Percentiles rank a stretch among this genome's conserved stretches.
phyloP scores from a whole-genome alignment of 2,797 vertebrate species.

The Eutrigla gurnardus region DNA sequence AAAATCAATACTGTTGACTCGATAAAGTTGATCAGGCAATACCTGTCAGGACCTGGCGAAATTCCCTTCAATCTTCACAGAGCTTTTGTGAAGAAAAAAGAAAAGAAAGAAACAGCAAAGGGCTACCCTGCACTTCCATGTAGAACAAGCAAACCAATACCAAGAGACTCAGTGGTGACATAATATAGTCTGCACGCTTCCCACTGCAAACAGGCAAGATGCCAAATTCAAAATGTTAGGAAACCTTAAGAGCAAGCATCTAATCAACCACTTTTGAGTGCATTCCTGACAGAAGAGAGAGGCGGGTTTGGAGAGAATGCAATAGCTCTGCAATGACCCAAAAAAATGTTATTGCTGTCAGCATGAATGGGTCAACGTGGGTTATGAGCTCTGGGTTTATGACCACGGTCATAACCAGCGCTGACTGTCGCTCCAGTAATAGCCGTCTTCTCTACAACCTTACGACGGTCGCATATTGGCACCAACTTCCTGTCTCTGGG shows the following conservation, averaged over 20 bases:
- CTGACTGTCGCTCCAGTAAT: neutral
- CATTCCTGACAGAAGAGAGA: neutral
- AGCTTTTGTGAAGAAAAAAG: neutral
- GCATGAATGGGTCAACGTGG: neutral
- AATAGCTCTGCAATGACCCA: neutral
- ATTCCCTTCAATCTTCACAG: constrained; percentile 34
- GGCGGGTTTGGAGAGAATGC: neutral
- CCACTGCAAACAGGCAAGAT: neutral
- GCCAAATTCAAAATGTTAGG: neutral
- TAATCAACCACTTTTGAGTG: neutral
- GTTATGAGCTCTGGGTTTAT: neutral
- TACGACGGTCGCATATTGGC: neutral
- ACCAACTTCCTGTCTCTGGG: neutral
- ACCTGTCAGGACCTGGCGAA: constrained; percentile 35
- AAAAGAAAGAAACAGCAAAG: neutral
- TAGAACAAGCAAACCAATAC: neutral
- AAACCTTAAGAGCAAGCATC: neutral
- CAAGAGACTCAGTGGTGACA: too few species aligned
- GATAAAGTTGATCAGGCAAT: constrained; percentile 59
- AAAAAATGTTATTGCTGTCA: neutral
- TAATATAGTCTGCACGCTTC: neutral
- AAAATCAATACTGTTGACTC: constrained; percentile 55
- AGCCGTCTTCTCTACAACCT: neutral
- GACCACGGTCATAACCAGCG: neutral
- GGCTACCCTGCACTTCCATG: neutral